A percentile compares a stretch with the other conserved stretches of the same genome.
These are phyloP conservation scores for Ceratoteleas bidentatus DNA, from an alignment of 1,140 invertebrate species.

Conservation along the genomic window DNA sequence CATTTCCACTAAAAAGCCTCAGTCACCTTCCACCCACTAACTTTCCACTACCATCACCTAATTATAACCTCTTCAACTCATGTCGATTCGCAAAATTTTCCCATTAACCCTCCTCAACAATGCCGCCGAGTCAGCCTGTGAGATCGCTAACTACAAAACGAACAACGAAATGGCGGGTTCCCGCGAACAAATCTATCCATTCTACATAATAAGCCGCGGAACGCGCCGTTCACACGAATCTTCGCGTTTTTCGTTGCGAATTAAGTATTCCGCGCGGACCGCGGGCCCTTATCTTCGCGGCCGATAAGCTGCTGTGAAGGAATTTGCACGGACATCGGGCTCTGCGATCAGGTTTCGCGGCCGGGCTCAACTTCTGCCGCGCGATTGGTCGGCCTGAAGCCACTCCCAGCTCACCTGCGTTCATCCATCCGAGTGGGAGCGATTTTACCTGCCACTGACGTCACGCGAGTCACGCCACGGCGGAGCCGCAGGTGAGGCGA, in stretches of 20 bases:
- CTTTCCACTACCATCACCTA: too few relatives aligned
- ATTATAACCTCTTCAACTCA: too few relatives aligned
- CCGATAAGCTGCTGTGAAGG: conserved; percentile 48
- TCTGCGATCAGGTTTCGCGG: conserved; percentile 71
- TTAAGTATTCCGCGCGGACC: conserved; percentile 25
- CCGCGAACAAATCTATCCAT: conserved; percentile 22
- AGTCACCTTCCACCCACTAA: too few relatives aligned
- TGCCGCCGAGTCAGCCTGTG: background rate
- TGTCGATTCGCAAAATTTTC: too few relatives aligned
- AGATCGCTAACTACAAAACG: conserved; percentile 21
- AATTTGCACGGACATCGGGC: conserved; percentile 67
- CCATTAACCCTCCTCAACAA: conserved; percentile 17
- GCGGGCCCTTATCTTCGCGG: conserved; percentile 44
- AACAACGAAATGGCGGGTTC: conserved; percentile 56
- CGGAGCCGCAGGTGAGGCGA: conserved; percentile 45
- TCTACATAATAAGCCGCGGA: conserved; percentile 32
- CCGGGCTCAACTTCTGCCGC: conserved; percentile 73
- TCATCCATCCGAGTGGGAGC: conserved; percentile 52
- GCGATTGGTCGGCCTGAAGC: conserved; percentile 73
- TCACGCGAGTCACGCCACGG: conserved; percentile 73
- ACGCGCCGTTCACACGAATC: conserved; percentile 54
- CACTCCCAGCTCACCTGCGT: conserved; percentile 75
- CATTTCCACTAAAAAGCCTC: too few relatives aligned
- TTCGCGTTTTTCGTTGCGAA: conserved; percentile 30
- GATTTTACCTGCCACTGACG: conserved; percentile 73